Evolutionary conservation across 2,888 invertebrate species (phyloP).

Genomic region (Papilio protenor): DNA sequence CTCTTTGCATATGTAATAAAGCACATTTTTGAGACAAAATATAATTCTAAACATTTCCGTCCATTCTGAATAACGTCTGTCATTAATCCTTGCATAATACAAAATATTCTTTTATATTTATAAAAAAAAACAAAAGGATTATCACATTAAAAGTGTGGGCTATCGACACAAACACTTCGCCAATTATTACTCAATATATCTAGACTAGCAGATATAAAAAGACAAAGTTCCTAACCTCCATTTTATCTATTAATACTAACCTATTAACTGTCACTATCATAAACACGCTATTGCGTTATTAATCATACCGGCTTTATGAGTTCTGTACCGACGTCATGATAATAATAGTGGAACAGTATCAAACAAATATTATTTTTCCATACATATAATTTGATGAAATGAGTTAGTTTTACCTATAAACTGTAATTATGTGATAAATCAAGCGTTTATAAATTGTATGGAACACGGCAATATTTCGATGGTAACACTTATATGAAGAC

Average conservation of each 20-base stretch:
- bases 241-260: constrained; percentile 30
- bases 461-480: background rate
- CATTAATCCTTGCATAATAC: constrained; percentile 27
- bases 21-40: background rate
- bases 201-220: constrained; percentile 6
- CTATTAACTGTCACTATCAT: constrained; percentile 24
- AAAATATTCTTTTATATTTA: constrained; percentile 6
- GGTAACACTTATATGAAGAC: background rate
- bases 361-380: constrained; percentile 12
- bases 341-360: constrained; percentile 11
- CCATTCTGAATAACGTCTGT: constrained; percentile 6
- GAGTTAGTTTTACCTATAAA: constrained; percentile 1
- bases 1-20: background rate
- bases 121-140: background rate
- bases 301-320: constrained; percentile 25
- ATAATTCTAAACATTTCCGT: constrained; percentile 9
- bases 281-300: constrained; percentile 29
- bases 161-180: no score
- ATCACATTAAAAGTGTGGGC: no score
- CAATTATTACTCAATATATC: background rate
- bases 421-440: constrained; percentile 7
- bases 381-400: background rate
- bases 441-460: constrained; percentile 1
- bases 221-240: constrained; percentile 20
- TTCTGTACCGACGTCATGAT: constrained; percentile 1